Evolutionary conservation across 1,140 invertebrate species (phyloP).

Genomic region (Drosophila tropicalis): DNA sequence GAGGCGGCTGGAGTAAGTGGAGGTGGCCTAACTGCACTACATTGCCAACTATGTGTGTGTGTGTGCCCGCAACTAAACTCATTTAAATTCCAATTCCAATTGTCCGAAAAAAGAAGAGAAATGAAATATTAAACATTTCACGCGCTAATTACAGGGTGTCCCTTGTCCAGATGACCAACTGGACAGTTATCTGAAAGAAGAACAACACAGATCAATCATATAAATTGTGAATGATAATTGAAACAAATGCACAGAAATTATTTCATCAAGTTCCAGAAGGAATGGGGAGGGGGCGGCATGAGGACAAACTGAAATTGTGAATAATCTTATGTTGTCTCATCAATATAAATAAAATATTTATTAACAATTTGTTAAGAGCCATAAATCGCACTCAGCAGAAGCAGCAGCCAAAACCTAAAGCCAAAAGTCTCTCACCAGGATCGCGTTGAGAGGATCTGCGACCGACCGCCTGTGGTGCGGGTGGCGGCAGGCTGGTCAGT

Average conservation of each 20-base stretch:
- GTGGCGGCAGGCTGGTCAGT: conserved; percentile 69
- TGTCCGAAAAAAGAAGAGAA: conserved; percentile 63
- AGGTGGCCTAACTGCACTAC: conserved; percentile 32
- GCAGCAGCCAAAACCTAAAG: conserved; percentile 24
- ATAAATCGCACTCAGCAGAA: conserved; percentile 73
- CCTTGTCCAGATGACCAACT: conserved; percentile 34
- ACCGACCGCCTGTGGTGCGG: conserved; percentile 67
- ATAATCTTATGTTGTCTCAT: conserved; percentile 78
- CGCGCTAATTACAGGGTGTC: conserved; percentile 78
- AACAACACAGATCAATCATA: conserved; percentile 73
- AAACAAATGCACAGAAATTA: conserved; percentile 76
- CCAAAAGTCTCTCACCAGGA: conserved; percentile 52
- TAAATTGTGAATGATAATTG: conserved; percentile 53
- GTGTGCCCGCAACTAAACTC: conserved; percentile 73
- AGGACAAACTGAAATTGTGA: conserved; percentile 53
- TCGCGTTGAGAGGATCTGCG: conserved; percentile 20
- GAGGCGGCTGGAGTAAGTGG: conserved; percentile 10
- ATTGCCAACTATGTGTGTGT: neutral
- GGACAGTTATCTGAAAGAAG: conserved; percentile 19
- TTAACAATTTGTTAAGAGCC: conserved; percentile 80
- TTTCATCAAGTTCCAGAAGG: conserved; percentile 53
- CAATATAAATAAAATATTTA: conserved; percentile 82
- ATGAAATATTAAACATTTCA: conserved; percentile 57
- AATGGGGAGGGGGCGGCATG: neutral
- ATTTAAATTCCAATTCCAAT: conserved; percentile 80